These are phyloP conservation scores for Scaptomyza cyrtandrae DNA, from an alignment of 2,888 invertebrate species.

Conservation along the genomic window DNA sequence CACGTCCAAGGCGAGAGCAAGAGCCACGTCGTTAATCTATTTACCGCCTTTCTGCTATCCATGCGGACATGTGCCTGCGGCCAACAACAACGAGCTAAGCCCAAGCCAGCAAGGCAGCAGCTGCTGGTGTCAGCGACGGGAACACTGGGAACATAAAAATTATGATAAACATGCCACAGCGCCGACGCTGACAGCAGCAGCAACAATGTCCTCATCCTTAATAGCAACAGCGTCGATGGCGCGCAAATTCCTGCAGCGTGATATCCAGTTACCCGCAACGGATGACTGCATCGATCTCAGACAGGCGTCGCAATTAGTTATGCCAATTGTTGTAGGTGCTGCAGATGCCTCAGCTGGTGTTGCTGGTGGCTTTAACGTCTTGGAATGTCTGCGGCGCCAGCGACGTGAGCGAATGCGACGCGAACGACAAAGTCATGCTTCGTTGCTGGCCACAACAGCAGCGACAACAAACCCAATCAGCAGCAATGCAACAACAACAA, in stretches of 20 bases:
- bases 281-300: conserved; percentile 65
- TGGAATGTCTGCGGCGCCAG: conserved; percentile 63
- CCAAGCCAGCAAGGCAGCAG: conserved; percentile 29
- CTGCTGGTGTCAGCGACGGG: conserved; percentile 40
- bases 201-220: conserved; percentile 18
- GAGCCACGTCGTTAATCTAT: conserved; percentile 81
- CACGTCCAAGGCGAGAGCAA: conserved; percentile 67
- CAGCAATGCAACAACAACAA: conserved; percentile 24
- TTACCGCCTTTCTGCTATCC: conserved; percentile 81
- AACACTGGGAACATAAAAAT: conserved; percentile 63
- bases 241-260: conserved; percentile 64
- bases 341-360: background rate
- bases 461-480: conserved; percentile 57
- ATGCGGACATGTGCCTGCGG: conserved; percentile 80
- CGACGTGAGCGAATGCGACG: conserved; percentile 69
- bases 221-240: conserved; percentile 31
- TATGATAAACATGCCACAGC: conserved; percentile 73
- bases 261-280: conserved; percentile 54
- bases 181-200: conserved; percentile 42
- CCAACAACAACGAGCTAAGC: conserved; percentile 46
- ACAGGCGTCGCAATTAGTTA: conserved; percentile 77
- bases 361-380: conserved; percentile 3
- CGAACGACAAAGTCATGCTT: conserved; percentile 67
- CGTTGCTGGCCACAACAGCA: conserved; percentile 42
- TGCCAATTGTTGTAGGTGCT: conserved; percentile 73